Base-by-base conservation (phyloP, 2,797 vertebrate genomes). In the Etheostoma perlongum region DNA sequence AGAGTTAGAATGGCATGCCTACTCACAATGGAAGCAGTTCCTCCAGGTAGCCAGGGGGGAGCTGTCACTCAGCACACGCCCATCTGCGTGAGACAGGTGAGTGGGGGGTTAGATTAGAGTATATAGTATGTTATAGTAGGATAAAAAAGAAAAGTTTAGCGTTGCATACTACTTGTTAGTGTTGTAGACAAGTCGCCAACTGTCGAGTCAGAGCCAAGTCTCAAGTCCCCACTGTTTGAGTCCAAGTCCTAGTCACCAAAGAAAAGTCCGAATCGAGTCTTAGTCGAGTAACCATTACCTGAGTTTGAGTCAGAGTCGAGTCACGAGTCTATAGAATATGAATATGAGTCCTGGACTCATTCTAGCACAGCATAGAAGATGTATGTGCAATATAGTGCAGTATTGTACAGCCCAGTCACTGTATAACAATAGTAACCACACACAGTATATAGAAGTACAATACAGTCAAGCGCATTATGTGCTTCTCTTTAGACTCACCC, bases 11-110 rank as follows among this genome's bases (percentile, higher is more conserved):
- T 19, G 23, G 53, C 18, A 3, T 9, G 52, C 23, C 48, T 76
- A 95, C 96, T 96, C 89, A 97, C 96, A 97, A 70, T 96, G 95
- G 78, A 97, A 96, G 89, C 96, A 97, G 94, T 94, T 96, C 81
- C 85, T 96, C 96, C 96, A 97, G 78, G 93, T 92, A 67, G 91
- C 93, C 53, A 94, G 84, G 19, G 94, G 83, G 73, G 93, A 94
- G 68, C 92, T 91, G 81, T 96, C 94, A 36, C 91, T 93, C 82
- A 96, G 74, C 63, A 97, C 94, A 15, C 94, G 95, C 10, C 96
- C 96, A 64, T 97, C 96, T 97, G 88, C 0, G 47, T 89, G 84
- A 1, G 14, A 67, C 2, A 61, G 47, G 23, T 4, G 23, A 42
- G 47, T n/a, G 36, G 5, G 25, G 16, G 6, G 11, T 72, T 36